These are phyloP conservation scores for Scelioninae gen. 2 DNA, from an alignment of 2,888 invertebrate genomes.

Conservation along the genomic window DNA sequence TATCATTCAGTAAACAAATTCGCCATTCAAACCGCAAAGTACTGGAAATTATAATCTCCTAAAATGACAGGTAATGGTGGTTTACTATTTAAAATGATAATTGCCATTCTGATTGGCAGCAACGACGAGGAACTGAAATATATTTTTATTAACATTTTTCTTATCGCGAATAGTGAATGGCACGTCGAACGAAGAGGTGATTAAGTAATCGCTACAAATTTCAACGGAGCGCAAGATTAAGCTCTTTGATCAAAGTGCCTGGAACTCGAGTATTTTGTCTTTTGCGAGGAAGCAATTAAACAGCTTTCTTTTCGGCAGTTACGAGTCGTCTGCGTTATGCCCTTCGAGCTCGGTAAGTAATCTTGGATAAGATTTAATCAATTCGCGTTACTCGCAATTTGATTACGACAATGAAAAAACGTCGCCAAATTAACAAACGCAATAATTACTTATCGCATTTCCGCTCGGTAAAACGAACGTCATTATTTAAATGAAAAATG, in stretches of 20 bases:
- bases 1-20: not conserved
- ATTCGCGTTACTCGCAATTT: constrained; percentile 55
- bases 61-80: no score
- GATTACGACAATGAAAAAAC: constrained; percentile 50
- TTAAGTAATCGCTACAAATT: constrained; percentile 57
- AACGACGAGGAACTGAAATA: not conserved
- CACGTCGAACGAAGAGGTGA: constrained; percentile 39
- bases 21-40: no score
- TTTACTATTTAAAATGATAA: no score
- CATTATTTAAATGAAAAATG: constrained; percentile 34
- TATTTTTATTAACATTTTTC: constrained; percentile 13
- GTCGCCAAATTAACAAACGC: constrained; percentile 29
- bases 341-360: constrained; percentile 57
- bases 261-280: constrained; percentile 53
- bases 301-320: constrained; percentile 53
- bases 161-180: constrained; percentile 40
- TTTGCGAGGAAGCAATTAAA: constrained; percentile 57
- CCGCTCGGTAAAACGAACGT: constrained; percentile 30
- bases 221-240: constrained; percentile 60
- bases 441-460: constrained; percentile 41
- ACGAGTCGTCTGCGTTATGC: constrained; percentile 37
- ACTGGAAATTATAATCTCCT: no score
- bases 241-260: constrained; percentile 62
- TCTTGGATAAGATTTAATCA: constrained; percentile 56
- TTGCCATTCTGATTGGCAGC: not conserved